These are phyloP conservation scores for Indicator indicator DNA, from an alignment of 2,113 vertebrate species.

Conservation along the genomic window DNA sequence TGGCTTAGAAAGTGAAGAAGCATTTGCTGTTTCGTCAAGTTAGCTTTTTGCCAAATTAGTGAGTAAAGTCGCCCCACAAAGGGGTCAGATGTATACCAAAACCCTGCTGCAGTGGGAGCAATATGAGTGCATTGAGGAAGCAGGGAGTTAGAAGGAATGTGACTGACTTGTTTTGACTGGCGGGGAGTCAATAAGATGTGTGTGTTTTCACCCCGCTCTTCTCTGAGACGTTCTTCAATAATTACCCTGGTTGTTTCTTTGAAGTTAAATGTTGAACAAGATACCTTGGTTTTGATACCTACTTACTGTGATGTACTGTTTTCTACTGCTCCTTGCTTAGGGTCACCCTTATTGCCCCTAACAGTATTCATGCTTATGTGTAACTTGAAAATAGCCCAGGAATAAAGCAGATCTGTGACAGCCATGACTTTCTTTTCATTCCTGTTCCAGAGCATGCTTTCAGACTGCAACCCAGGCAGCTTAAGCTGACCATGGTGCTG, in stretches of 20 bases:
- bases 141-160: neutral
- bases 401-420: slow-evolving; percentile 5
- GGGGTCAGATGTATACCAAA: neutral
- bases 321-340: neutral
- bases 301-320: neutral
- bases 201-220: neutral
- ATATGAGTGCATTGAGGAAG: neutral
- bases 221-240: neutral
- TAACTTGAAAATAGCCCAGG: neutral
- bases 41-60: neutral
- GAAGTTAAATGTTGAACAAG: neutral
- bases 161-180: neutral
- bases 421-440: neutral
- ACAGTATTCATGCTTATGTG: neutral
- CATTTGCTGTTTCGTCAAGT: neutral
- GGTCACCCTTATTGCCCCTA: neutral
- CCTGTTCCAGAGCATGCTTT: neutral
- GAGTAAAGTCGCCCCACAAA: neutral
- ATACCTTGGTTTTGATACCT: neutral
- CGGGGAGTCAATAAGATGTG: neutral
- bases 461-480: neutral
- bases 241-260: neutral
- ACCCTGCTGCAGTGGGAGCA: neutral
- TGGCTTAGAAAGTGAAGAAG: neutral
- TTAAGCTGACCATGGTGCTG: neutral